These are phyloP conservation scores for Caenorhabditis sp. DNA, from an alignment of 2,888 invertebrate genomes.

Conservation along the genomic window DNA sequence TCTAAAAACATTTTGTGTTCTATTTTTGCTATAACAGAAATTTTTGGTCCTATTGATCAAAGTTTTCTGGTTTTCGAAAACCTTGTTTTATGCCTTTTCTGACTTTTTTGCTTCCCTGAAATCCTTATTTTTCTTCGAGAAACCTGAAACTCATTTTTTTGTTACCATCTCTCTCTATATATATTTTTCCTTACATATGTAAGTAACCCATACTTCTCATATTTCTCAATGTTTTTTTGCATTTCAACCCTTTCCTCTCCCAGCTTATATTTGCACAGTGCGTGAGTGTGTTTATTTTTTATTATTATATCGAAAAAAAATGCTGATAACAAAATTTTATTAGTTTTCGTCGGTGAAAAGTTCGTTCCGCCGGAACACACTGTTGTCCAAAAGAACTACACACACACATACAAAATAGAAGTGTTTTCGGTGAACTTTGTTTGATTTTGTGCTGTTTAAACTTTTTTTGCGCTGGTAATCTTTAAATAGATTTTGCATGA, in stretches of 20 bases:
- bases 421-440: no score
- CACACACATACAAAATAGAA: no score
- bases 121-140: not conserved
- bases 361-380: no score
- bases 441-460: not conserved
- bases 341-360: no score
- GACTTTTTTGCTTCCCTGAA: no score
- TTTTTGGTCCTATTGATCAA: no score
- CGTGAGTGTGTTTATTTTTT: not conserved
- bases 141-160: not conserved
- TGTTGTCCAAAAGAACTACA: no score
- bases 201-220: not conserved
- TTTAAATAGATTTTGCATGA: slow-evolving; percentile 1
- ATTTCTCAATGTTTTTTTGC: not conserved
- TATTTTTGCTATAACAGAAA: no score
- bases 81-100: no score
- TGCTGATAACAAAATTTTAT: no score
- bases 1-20: no score
- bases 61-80: no score
- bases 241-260: not conserved
- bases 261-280: not conserved
- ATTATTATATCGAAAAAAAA: not conserved
- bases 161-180: not conserved
- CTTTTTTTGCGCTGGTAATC: not conserved
- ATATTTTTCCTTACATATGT: not conserved